A percentile compares a stretch with the other conserved stretches of the same genome.
Conservation (phyloP, 2,797 vertebrate species). For the Acipenser ruthenus region DNA sequence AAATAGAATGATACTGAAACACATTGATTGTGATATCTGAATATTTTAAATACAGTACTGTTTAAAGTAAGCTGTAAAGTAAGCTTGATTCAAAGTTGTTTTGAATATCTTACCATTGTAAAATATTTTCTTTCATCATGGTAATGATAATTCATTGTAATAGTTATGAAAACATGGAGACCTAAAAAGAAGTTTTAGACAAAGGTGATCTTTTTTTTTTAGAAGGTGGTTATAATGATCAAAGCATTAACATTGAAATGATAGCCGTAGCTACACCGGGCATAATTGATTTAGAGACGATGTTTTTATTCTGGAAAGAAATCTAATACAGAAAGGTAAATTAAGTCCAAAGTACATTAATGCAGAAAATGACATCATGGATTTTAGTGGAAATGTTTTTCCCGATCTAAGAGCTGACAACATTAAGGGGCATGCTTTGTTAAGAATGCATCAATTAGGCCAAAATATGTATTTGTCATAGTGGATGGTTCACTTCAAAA, state of each 20-base stretch:
- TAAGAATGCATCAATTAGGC: conserved; percentile 3
- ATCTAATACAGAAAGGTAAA: conserved; percentile 8
- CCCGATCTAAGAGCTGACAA: not conserved
- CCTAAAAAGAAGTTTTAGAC: conserved; percentile 16
- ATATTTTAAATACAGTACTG: too few species aligned
- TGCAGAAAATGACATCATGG: not conserved
- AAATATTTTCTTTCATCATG: too few species aligned
- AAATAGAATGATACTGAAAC: too few species aligned
- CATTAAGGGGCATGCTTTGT: not conserved
- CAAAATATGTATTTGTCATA: conserved; percentile 1
- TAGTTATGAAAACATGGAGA: not conserved
- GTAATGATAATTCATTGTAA: too few species aligned
- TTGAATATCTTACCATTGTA: too few species aligned
- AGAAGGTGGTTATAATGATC: conserved; percentile 6
- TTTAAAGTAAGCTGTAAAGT: too few species aligned
- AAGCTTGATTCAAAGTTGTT: too few species aligned
- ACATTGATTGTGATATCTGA: too few species aligned
- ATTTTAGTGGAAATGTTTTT: conserved; percentile 11
- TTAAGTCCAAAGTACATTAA: conserved; percentile 5
- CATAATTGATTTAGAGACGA: not conserved
- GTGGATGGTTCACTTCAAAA: not conserved
- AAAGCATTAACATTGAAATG: not conserved
- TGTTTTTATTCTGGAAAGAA: conserved; percentile 5
- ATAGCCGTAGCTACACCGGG: not conserved
- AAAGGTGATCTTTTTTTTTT: not conserved